Evolutionary conservation across 1,140 invertebrate species (phyloP).

Genomic region (Contarinia nasturtii): DNA sequence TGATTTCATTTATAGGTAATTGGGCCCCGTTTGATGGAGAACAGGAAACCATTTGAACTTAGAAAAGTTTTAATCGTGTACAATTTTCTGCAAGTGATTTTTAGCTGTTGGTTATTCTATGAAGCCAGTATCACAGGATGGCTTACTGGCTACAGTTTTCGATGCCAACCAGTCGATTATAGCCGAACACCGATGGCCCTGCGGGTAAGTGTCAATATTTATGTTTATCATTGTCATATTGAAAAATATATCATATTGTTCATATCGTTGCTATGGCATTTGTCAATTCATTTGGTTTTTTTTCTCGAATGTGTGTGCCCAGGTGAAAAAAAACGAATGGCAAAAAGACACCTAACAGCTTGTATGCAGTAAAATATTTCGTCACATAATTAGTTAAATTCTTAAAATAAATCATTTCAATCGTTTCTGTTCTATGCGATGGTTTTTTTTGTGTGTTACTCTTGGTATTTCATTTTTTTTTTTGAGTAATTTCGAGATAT

Average conservation of each 20-base stretch:
- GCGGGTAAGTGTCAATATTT: slow-evolving; percentile 47
- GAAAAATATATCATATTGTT: no score
- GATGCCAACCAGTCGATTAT: slow-evolving; percentile 83
- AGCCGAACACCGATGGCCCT: slow-evolving; percentile 51
- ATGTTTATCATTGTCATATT: no score
- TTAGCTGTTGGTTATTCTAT: slow-evolving; percentile 66
- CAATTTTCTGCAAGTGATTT: slow-evolving; percentile 70
- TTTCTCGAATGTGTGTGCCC: neutral
- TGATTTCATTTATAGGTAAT: slow-evolving; percentile 31
- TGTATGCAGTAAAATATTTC: no score
- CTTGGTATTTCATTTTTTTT: no score
- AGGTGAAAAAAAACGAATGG: neutral
- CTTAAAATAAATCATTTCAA: slow-evolving; percentile 1
- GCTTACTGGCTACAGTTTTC: slow-evolving; percentile 58
- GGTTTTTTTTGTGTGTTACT: no score
- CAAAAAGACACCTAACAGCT: neutral
- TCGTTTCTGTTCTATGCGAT: neutral
- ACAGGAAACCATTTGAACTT: slow-evolving; percentile 70
- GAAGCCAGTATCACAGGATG: slow-evolving; percentile 53
- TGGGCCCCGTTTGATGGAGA: slow-evolving; percentile 76
- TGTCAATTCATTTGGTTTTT: no score
- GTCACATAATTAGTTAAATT: neutral
- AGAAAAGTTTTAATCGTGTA: slow-evolving; percentile 62
- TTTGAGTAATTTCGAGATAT: no score
- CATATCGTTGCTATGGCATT: no score